Conservation (phyloP, 2,888 invertebrate species). For the Thelaira solivaga region DNA sequence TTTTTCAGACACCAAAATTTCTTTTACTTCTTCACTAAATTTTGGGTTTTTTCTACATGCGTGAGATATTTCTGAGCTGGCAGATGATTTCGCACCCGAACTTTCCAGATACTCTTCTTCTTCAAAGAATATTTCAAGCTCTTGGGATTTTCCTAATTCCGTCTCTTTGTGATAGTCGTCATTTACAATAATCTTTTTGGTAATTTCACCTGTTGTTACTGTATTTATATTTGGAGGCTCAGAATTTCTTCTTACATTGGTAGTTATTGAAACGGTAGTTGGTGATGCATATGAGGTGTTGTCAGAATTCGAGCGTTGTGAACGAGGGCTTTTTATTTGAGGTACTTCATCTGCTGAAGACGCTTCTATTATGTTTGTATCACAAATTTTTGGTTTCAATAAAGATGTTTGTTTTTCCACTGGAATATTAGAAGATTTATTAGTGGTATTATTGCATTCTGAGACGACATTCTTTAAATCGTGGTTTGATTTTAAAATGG, state of each 20-base stretch:
- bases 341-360: not conserved
- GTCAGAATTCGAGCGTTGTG: conserved; percentile 62
- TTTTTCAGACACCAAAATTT: not conserved
- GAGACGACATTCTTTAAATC: conserved; percentile 4
- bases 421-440: not conserved
- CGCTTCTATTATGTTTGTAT: not conserved
- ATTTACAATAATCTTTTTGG: not conserved
- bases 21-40: not conserved
- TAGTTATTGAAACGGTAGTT: not conserved
- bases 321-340: conserved; percentile 56
- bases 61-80: conserved; percentile 15
- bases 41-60: not conserved
- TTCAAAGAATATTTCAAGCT: conserved; percentile 43
- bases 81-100: conserved; percentile 51
- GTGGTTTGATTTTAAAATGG: conserved; percentile 36
- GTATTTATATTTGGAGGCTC: conserved; percentile 47
- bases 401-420: conserved; percentile 62
- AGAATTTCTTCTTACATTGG: conserved; percentile 58
- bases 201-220: not conserved
- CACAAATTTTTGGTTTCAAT: conserved; percentile 41
- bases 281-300: conserved; percentile 27
- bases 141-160: conserved; percentile 11
- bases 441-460: not conserved
- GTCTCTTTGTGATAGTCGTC: not conserved
- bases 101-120: conserved; percentile 54